Base-by-base conservation (phyloP, 2,113 vertebrate species). In the Brachionichthys hirsutus region DNA sequence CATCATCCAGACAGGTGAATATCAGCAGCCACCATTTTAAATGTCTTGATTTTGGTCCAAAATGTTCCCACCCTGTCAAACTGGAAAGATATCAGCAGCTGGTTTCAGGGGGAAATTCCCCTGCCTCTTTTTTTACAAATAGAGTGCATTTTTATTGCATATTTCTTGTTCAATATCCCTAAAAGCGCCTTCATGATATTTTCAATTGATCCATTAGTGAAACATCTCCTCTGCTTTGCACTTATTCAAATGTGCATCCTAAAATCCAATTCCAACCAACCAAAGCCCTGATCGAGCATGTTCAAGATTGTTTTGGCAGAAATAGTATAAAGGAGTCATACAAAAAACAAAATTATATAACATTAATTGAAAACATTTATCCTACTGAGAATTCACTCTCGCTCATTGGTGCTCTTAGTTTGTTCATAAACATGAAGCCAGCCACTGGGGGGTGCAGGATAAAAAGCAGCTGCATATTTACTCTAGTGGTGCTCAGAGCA, bases 201-300 rank as follows among this genome's bases (percentile, higher is more conserved):
- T 78, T 77, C 73, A 74, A 56, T 69, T 72, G 40, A 51, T 59
- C 44, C 67, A 77, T 77, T 65, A 75, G 35, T 52, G 41, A 55
- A 43, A 24, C 54, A 48, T 49, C 38, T 41, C 30, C 54, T 70
- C 16, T 56, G 34, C 51, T 69, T 38, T 62, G 38, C 47, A 61
- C 42, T 38, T 4, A 44, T 14, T 53, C 46, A 20, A 40, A 51
- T 50, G 45, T 51, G 34, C 59, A 57, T 19, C 55, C 17, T 56
- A 20, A 70, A 55, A 67, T 64, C 60, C 45, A 30, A 61, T 80
- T 57, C 55, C 57, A n/a, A 61, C 36, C 45, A 46, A 43, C 12
- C 18, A 36, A 66, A 58, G 11, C n/a, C 15, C 51, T 62, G 41
- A 58, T 55, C 55, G 44, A 43, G 30, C 6, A 35, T 19, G 38